A percentile compares a stretch with the other conserved stretches of the same genome.
Conservation (phyloP, 2,888 invertebrate genomes). For the Lasioglossum morio region DNA sequence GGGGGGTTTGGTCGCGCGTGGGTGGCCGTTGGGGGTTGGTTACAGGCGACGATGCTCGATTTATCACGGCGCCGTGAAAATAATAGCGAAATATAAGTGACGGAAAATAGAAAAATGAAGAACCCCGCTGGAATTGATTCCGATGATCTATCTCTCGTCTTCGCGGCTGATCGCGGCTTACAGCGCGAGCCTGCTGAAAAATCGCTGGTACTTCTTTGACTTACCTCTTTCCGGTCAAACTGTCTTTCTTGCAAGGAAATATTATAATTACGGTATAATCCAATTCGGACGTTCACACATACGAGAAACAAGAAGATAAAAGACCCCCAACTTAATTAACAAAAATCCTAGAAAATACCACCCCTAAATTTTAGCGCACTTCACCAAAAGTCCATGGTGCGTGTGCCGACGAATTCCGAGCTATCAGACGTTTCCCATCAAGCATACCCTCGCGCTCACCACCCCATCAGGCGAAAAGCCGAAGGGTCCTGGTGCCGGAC, state of each 20-base stretch:
- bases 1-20: constrained; percentile 47
- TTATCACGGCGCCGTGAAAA: constrained; percentile 52
- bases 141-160: constrained; percentile 6
- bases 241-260: background rate
- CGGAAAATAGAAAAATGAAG: constrained; percentile 52
- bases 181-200: background rate
- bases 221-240: background rate
- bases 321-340: too few relatives aligned
- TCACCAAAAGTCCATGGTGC: too few relatives aligned
- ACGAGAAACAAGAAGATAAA: too few relatives aligned
- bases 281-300: background rate
- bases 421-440: background rate
- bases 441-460: background rate
- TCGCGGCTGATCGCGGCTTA: background rate
- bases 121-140: constrained; percentile 29
- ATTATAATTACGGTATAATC: background rate
- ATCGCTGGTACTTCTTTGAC: background rate
- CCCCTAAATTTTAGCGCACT: too few relatives aligned
- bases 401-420: background rate
- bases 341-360: too few relatives aligned
- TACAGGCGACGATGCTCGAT: constrained; percentile 54
- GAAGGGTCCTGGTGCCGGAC: background rate
- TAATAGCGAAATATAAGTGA: constrained; percentile 58
- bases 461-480: background rate
- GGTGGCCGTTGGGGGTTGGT: constrained; percentile 16